Conservation (phyloP, 1,140 invertebrate species). For the Zaprionus ornatus region DNA sequence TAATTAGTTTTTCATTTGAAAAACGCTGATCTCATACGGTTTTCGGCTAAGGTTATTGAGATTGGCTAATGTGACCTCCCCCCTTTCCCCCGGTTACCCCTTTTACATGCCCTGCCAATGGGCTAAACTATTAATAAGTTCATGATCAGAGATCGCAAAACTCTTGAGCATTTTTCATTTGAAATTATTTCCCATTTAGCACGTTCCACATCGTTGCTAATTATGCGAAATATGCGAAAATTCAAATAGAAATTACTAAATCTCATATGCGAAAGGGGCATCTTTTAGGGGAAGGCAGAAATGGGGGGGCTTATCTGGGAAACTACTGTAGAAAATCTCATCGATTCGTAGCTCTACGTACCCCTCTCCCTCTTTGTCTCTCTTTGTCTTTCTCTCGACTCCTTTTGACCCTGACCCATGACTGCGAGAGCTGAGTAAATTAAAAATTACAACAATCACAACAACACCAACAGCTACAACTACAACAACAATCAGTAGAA, state of each 20-base stretch:
- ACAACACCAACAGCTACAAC: background rate
- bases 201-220: constrained; percentile 26
- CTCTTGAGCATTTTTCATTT: background rate
- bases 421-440: constrained; percentile 6
- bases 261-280: background rate
- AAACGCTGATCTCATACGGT: constrained; percentile 41
- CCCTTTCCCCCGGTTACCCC: background rate
- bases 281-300: too few relatives aligned
- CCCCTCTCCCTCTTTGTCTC: too few relatives aligned
- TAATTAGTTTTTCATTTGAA: constrained; percentile 8
- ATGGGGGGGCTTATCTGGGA: background rate
- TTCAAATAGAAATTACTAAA: background rate
- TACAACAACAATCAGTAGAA: background rate
- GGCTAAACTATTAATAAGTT: constrained; percentile 4
- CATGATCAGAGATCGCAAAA: constrained; percentile 8
- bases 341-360: too few relatives aligned
- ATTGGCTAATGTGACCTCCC: background rate
- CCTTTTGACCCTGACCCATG: background rate
- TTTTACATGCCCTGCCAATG: background rate
- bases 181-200: background rate
- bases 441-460: background rate
- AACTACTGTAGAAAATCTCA: background rate
- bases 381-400: too few relatives aligned
- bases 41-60: constrained; percentile 6
- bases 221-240: constrained; percentile 16